These are phyloP conservation scores for Crypturellus undulatus DNA, from an alignment of 2,113 vertebrate species.

Conservation along the genomic window DNA sequence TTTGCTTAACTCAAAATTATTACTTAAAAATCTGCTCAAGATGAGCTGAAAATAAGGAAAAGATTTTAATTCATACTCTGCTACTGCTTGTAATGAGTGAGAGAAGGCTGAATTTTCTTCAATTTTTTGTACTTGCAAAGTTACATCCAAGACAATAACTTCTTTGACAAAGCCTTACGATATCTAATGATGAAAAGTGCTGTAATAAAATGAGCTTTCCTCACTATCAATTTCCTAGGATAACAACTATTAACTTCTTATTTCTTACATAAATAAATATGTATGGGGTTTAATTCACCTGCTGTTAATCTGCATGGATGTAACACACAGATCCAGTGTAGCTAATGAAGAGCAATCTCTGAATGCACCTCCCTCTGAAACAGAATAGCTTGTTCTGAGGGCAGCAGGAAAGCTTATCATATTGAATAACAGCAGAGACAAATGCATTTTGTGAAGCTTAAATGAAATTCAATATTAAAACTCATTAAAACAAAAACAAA, in stretches of 20 bases:
- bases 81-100: not conserved
- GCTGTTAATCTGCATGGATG: not conserved
- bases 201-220: not conserved
- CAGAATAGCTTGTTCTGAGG: not conserved
- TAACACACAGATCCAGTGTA: accelerated
- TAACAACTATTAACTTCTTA: not conserved
- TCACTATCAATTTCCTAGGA: not conserved
- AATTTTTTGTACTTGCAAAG: not conserved
- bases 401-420: not conserved
- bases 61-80: not conserved
- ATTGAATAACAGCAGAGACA: not conserved
- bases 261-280: not conserved
- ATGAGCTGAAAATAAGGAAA: not conserved
- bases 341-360: not conserved
- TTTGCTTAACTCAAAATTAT: not conserved
- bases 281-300: not conserved
- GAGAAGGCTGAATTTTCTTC: not conserved
- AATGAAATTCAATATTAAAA: not conserved
- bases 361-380: not conserved
- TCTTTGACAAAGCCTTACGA: not conserved
- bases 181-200: not conserved
- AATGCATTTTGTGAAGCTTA: not conserved
- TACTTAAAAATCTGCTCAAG: not conserved
- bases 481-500: not conserved
- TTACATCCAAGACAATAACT: not conserved